phyloP scores from a whole-genome alignment of 2,888 invertebrate species.

The Zygothrica quintamaculata region DNA sequence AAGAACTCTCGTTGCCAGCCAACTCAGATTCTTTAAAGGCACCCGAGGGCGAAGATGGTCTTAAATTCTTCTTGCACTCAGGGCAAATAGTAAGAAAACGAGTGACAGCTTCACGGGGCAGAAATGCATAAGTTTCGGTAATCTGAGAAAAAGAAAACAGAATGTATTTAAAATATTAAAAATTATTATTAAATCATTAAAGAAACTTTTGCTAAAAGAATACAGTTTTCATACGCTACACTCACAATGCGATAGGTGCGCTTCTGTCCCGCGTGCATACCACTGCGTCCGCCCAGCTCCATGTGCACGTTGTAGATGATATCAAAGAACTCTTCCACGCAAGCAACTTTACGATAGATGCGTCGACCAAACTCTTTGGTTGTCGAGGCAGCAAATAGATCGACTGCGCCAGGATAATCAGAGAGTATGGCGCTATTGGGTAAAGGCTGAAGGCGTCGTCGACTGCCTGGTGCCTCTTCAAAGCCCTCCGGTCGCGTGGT shows the following conservation, averaged over 20 bases:
- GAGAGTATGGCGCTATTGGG: conserved; percentile 77
- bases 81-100: conserved; percentile 97
- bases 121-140: conserved; percentile 97
- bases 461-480: conserved; percentile 80
- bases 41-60: conserved; percentile 81
- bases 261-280: conserved; percentile 98
- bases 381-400: conserved; percentile 83
- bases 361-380: conserved; percentile 89
- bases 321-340: conserved; percentile 98
- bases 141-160: conserved; percentile 87
- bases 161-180: background rate
- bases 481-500: conserved; percentile 83
- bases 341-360: conserved; percentile 95
- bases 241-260: conserved; percentile 96
- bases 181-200: background rate
- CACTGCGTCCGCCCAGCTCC: conserved; percentile 94
- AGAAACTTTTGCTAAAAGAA: background rate
- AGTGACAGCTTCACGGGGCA: conserved; percentile 98
- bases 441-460: conserved; percentile 63
- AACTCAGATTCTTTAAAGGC: conserved; percentile 75
- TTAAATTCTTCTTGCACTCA: conserved; percentile 88
- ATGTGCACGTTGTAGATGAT: conserved; percentile 98
- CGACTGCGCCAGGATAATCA: conserved; percentile 81
- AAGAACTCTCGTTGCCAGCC: conserved; percentile 83
- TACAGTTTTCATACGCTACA: conserved; percentile 50